These are phyloP conservation scores for Puma concolor DNA, from an alignment of 2,113 vertebrate species.

Conservation along the genomic window DNA sequence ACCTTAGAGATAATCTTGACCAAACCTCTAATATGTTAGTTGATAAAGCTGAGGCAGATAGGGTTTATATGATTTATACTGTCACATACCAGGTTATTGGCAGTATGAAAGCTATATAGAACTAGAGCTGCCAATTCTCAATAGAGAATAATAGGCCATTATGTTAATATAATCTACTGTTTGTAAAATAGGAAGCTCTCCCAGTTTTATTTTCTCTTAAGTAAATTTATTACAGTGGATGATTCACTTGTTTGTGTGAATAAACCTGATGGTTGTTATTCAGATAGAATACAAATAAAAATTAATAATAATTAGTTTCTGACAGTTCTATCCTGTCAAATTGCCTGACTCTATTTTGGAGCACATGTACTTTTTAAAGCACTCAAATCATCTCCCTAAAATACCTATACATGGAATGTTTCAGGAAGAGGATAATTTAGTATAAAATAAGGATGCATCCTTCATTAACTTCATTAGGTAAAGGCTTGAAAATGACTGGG, in stretches of 20 bases:
- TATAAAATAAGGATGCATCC: background rate
- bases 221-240: conserved; percentile 37
- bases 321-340: conserved; percentile 37
- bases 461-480: conserved; percentile 30
- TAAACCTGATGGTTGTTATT: conserved; percentile 42
- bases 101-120: conserved; percentile 39
- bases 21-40: background rate
- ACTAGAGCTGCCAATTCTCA: conserved; percentile 25
- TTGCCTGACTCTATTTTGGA: conserved; percentile 53
- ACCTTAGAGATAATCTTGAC: background rate
- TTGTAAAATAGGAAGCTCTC: conserved; percentile 46
- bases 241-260: conserved; percentile 47
- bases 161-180: conserved; percentile 46
- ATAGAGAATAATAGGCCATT: conserved; percentile 57
- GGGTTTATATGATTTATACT: conserved; percentile 38
- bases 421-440: conserved; percentile 13
- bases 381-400: background rate
- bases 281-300: conserved; percentile 62
- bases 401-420: background rate
- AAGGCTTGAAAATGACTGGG: background rate
- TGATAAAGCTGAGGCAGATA: background rate
- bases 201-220: conserved; percentile 50
- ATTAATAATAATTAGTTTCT: conserved; percentile 67
- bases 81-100: conserved; percentile 20
- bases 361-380: conserved; percentile 2